Base-by-base conservation (phyloP, 2,113 vertebrate genomes). In the Quiscalus mexicanus region DNA sequence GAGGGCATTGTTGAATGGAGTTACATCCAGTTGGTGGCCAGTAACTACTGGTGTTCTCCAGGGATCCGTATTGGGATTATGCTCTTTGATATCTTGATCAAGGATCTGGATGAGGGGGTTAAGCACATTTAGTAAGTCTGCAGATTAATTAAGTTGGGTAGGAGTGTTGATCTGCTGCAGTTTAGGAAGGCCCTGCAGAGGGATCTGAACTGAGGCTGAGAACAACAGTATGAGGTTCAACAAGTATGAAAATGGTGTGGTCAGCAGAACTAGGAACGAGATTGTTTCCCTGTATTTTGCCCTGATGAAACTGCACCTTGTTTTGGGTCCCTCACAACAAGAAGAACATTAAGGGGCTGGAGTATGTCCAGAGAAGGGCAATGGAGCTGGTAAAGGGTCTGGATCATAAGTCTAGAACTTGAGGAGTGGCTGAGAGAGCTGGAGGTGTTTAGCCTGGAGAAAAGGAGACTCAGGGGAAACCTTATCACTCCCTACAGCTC, bases 231-330 rank as follows among this genome's bases (percentile, higher is more conserved):
- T 27, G 39, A 63, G 15, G 11, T 30, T 58, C 33, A 84, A 33
- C 22, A 45, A 6, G 21, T 10, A n/a, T 15, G 56, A 23, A 3
- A 77, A 12, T 3, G 11, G 8, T 14, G 49, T 41, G 42, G 11
- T 15, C 37, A 52, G 30, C 37, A 83, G 22, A 25, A 41, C 5
- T 0, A 30, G 24, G 37, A 28, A 67, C 22, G 13, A 5, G 4
- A 45, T 68, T 0, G 0, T n/a, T 1, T 6, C 18, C 11, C 25
- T 49, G 3, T 12, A 33, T n/a, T 49, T 3, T 4, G 10, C 35
- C 31, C 33, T 37, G 41, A 52, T 11, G 21, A 76, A 60, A 23
- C 19, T 2, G 3, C 25, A 33, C 5, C 10, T 41, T 2, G 21
- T 44, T 83, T 42, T 52, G 23, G 31, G 42, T 3, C 4, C 12